Base-by-base conservation (phyloP, 2,797 vertebrate species). In the Coluber constrictor region DNA sequence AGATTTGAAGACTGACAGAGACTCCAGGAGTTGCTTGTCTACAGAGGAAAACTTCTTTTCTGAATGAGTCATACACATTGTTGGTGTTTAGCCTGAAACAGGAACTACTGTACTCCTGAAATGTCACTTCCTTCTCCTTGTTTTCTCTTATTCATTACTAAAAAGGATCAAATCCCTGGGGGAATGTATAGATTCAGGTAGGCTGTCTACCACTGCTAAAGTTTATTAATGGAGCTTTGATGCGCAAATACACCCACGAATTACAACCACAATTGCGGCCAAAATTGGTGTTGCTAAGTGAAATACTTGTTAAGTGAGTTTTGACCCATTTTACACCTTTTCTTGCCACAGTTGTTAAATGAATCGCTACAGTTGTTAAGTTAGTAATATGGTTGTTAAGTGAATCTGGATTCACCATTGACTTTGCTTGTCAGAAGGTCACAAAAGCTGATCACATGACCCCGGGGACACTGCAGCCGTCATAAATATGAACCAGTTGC, bases 21-120 rank as follows among this genome's bases (percentile, higher is more conserved):
- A 55, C 74, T 74, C 83, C 55, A 57, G 12, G 90, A 87, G 18
- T 59, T 87, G 18, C 57, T 90, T 61, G 56, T 83, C 88, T 90
- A 32, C 60, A n/a, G 83, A 87, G 89, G 23, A 60, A 93, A 93
- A 93, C 59, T 16, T 90, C 92, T 87, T 93, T 89, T 87, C 79
- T 93, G 59, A 86, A 87, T 87, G 89, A 93, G 57, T 91, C 87
- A 89, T 83, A 54, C 7, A 59, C 18, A 51, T 47, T 91, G 51
- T 70, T 91, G 86, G 90, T 32, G 10, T 57, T 86, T 23, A 32
- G 87, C 86, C 57, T 74, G 13, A 93, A 87, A 27, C 1, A 20
- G 86, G 86, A 74, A 79, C 55, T 90, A 87, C 57, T 86, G 11
- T 9, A 16, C 51, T 91, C 32, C 56, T 91, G 66, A 83, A 88